A percentile compares a stretch with the other conserved stretches of the same genome.
Conservation (phyloP, 2,113 vertebrate species). For the Pantherophis guttatus region DNA sequence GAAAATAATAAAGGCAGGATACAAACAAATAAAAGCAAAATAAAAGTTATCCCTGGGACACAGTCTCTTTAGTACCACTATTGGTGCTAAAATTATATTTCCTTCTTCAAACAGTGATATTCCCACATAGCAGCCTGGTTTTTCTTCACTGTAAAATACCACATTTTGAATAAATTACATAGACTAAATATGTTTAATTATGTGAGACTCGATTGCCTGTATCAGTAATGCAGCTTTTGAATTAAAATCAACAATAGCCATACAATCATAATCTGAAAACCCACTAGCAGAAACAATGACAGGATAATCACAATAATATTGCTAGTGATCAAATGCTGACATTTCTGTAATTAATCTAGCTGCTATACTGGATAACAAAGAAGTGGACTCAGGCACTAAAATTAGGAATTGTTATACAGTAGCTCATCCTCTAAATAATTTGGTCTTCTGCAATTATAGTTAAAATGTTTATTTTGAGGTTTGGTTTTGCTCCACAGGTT, state of each 20-base stretch:
- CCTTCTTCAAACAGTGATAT: background rate
- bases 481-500: slow-evolving; percentile 29
- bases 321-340: slow-evolving; percentile 25
- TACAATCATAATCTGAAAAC: slow-evolving; percentile 54
- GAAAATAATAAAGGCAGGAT: background rate
- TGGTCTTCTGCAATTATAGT: slow-evolving; percentile 13
- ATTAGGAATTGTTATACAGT: background rate
- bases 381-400: slow-evolving; percentile 43
- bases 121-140: background rate
- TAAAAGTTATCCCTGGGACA: background rate
- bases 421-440: background rate
- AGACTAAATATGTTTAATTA: slow-evolving; percentile 43
- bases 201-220: slow-evolving; percentile 45
- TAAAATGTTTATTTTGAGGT: slow-evolving; percentile 31
- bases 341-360: slow-evolving; percentile 56
- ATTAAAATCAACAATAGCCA: slow-evolving; percentile 59
- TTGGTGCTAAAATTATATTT: background rate
- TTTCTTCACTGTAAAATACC: background rate
- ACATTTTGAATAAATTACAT: background rate
- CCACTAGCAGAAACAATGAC: slow-evolving; percentile 30
- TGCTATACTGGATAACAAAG: slow-evolving; percentile 38
- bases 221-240: slow-evolving; percentile 44
- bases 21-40: background rate
- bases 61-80: background rate
- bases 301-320: slow-evolving; percentile 25